Evolutionary conservation across 2,113 vertebrate genomes (phyloP).

Genomic region (Grus americana): DNA sequence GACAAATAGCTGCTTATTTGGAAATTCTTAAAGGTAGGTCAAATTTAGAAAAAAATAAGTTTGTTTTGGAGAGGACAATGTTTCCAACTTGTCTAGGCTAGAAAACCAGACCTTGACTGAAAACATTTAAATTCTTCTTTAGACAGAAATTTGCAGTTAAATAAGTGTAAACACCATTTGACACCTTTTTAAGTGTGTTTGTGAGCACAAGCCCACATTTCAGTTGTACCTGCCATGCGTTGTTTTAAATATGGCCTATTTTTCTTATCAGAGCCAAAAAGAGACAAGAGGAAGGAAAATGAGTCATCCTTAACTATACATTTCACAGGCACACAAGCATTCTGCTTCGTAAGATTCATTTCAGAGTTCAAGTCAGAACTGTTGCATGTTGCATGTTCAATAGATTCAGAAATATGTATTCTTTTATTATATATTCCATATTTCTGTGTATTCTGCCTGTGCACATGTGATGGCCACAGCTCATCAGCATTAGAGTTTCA

Average conservation of each 20-base stretch:
- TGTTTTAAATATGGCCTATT: background rate
- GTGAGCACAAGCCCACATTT: background rate
- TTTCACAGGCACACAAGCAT: background rate
- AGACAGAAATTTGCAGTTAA: slow-evolving; percentile 4
- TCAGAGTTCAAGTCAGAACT: background rate
- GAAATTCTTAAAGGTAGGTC: slow-evolving; percentile 13
- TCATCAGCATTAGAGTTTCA: background rate
- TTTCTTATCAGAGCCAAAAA: background rate
- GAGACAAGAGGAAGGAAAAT: background rate
- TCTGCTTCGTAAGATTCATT: background rate
- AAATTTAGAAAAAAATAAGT: background rate
- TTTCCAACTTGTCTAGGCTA: slow-evolving; percentile 2
- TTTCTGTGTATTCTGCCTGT: background rate
- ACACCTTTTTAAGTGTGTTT: background rate
- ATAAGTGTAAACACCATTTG: background rate
- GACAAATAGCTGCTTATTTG: slow-evolving; percentile 28
- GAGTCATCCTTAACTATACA: background rate
- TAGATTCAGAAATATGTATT: background rate
- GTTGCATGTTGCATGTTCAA: background rate
- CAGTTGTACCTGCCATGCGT: background rate
- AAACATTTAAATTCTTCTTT: background rate
- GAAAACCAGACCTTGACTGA: background rate
- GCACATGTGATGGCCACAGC: background rate
- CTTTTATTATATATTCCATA: background rate
- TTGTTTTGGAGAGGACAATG: slow-evolving; percentile 18